Conservation (phyloP, 2,113 vertebrate genomes). For the Panurus biarmicus region DNA sequence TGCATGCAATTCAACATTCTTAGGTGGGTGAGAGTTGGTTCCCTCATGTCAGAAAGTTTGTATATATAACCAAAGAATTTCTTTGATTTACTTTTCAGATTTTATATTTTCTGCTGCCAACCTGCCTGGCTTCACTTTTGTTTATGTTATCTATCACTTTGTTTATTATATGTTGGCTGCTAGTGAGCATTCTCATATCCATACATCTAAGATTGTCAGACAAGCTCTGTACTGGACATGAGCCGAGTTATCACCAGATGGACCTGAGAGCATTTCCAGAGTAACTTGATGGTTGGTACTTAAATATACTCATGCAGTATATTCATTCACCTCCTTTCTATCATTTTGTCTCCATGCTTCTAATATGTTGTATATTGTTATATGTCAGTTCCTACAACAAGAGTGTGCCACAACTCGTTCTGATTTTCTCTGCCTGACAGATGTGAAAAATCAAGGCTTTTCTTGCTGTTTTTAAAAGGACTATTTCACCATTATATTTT, state of each 20-base stretch:
- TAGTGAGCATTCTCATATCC: background rate
- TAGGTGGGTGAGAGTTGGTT: background rate
- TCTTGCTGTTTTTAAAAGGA: background rate
- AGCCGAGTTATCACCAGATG: background rate
- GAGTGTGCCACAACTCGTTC: background rate
- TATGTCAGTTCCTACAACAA: background rate
- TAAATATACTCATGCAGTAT: background rate
- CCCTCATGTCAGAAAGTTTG: background rate
- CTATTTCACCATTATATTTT: background rate
- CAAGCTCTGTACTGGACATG: background rate
- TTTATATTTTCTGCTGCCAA: background rate
- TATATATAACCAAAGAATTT: background rate
- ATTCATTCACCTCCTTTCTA: background rate
- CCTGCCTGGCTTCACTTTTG: background rate
- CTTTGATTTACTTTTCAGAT: background rate
- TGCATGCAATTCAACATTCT: background rate
- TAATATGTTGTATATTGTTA: background rate
- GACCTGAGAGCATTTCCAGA: background rate
- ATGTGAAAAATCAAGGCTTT: background rate
- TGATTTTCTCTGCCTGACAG: background rate
- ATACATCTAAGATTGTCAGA: rapidly evolving
- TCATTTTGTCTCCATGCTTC: background rate
- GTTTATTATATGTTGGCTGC: background rate
- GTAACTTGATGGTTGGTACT: background rate
- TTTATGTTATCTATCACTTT: background rate